Base-by-base conservation (phyloP, 2,113 vertebrate species). In the Tympanuchus pallidicinctus region DNA sequence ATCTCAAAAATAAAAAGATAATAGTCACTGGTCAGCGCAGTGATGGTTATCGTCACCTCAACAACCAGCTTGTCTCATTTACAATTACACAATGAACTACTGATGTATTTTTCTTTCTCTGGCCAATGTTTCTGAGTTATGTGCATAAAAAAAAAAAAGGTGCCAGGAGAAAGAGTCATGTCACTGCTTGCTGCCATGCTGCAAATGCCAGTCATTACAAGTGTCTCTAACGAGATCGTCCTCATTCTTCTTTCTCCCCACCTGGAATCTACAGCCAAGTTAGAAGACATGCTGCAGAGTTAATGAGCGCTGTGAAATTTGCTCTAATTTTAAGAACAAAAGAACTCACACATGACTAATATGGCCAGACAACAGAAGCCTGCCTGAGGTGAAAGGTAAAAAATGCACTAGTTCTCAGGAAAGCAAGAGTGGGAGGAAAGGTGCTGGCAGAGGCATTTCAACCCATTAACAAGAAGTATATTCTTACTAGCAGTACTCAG, bases 281-380 rank as follows among this genome's bases (percentile, higher is more conserved):
- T 63, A 40, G 83, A 86, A 80, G 91, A 83, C 24, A 56, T 73
- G 67, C 86, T 66, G 75, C 92, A 89, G 89, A 91, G 91, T 54
- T 94, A 90, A 92, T 63, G 25, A 64, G 70, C 28, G 77, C 42
- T 71, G 71, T 11, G 54, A 60, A 79, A 79, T 81, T 61, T 90
- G 11, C 36, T 77, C 63, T 87, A 82, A 87, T 72, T 52, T 80
- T 60, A 64, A 52, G 60, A 94, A 85, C 67, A 64, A 94, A 96
- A 86, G 40, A 50, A 45, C 9, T 82, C n/a, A 84, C 2, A 70
- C 4, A 85, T 56, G 38, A 75, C 38, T 87, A 84, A 91, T 43
- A 36, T 0, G 2, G 34, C 40, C 59, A 94, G 45, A 76, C 19
- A 2, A 42, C 83, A 82, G 74, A 34, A 28, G 76, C n/a, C 57